Base-by-base conservation (phyloP, 2,888 invertebrate genomes). In the Campaea margaritaria region DNA sequence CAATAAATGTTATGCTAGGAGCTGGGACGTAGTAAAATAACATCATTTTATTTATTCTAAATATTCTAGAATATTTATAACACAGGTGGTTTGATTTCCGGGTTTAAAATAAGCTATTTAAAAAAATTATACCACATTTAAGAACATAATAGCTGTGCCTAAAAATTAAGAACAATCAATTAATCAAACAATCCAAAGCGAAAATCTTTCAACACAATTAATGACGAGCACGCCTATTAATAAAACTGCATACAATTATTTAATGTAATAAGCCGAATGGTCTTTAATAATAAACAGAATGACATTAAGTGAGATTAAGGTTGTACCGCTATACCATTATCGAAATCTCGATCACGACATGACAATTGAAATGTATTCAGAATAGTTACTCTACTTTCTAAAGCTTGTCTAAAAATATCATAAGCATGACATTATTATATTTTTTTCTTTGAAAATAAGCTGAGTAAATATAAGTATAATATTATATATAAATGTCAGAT, bases 251-350 rank as follows among this genome's bases (percentile, higher is more conserved):
- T 52, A 67, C 52, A 57, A 63, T 62, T 60, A 58, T 50, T 67
- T 67, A 58, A 61, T 64, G 54, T 57, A 60, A 64, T 62, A 59
- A 56, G 9, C 28, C n/a, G 36, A 38, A 38, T 38, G 28, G 28
- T 14, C 15, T 13, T 39, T 12, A 41, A 36, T 28, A 49, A 51
- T 27, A 58, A 53, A 49, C 39, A 54, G 44, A 55, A 58, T 61
- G 51, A 65, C 56, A 50, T 64, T 58, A 49, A 61, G 52, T 38
- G 51, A 50, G 43, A 68, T 65, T 68, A 68, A 55, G 46, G 55
- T n/a, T 53, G 53, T 27, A 45, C 66, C 64, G 61, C 54, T 61
- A 62, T 45, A 51, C 39, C 41, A 61, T 59, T 63, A 54, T 58
- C 53, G 50, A 59, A 53, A 61, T 62, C 63, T 56, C 50, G 48